Evolutionary conservation across 1,140 invertebrate genomes (phyloP).

Genomic region (Nephotettix cincticeps): DNA sequence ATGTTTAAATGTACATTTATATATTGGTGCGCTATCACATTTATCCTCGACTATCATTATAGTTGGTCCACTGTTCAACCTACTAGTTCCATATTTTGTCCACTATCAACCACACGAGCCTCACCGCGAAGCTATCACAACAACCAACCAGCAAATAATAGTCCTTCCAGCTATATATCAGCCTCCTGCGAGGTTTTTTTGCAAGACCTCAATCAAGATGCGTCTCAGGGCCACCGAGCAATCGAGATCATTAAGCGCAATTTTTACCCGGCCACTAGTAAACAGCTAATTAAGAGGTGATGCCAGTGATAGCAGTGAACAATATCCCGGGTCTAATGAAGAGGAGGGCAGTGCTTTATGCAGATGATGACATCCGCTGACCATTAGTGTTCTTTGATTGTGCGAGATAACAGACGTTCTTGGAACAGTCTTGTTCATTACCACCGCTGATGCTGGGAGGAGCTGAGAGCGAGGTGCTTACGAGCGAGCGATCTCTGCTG

Average conservation of each 20-base stretch:
- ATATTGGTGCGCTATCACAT: too few species aligned
- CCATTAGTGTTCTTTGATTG: constrained; percentile 22
- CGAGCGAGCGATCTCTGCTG: too few species aligned
- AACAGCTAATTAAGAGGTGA: constrained; percentile 22
- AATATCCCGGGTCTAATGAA: constrained; percentile 19
- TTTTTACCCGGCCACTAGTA: constrained; percentile 18
- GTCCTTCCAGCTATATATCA: too few species aligned
- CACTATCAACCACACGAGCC: too few species aligned
- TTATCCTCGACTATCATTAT: too few species aligned
- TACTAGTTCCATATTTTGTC: too few species aligned
- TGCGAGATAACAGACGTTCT: constrained; percentile 18
- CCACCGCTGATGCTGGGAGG: not conserved
- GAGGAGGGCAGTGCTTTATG: constrained; percentile 21
- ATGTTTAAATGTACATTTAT: too few species aligned
- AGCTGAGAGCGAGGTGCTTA: too few species aligned
- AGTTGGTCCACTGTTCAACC: too few species aligned
- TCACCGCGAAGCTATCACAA: too few species aligned
- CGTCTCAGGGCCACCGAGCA: constrained; percentile 12
- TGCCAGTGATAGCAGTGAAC: not conserved
- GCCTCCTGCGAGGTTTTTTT: too few species aligned
- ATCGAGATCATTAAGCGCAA: constrained; percentile 20
- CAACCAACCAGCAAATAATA: too few species aligned
- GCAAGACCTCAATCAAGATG: not conserved
- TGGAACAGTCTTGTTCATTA: constrained; percentile 19
- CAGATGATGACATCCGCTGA: constrained; percentile 18